Evolutionary conservation across 2,888 invertebrate genomes (phyloP).

Genomic region (Ditylenchus weischeri): DNA sequence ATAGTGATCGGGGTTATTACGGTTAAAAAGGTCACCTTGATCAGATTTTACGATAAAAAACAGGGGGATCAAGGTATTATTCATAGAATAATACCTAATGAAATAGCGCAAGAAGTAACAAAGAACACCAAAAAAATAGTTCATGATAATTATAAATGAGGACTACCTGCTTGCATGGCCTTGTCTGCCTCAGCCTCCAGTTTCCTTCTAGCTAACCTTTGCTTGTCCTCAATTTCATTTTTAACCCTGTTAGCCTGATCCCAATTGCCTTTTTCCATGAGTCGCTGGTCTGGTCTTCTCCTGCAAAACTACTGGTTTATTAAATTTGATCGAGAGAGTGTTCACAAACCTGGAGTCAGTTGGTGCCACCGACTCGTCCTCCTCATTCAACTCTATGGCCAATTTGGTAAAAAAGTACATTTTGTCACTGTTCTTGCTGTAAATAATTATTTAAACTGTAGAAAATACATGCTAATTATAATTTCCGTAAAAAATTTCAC

Average conservation of each 20-base stretch:
- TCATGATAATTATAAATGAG: not conserved
- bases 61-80: too few relatives aligned
- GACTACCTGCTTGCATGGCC: conserved; percentile 62
- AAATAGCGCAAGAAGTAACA: too few relatives aligned
- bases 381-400: conserved; percentile 93
- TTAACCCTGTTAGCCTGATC: conserved; percentile 74
- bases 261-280: conserved; percentile 85
- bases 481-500: too few relatives aligned
- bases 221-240: conserved; percentile 79
- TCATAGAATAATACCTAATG: not conserved
- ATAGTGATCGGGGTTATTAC: too few relatives aligned
- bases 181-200: conserved; percentile 77
- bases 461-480: too few relatives aligned
- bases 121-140: too few relatives aligned
- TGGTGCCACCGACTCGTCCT: conserved; percentile 84
- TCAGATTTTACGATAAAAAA: too few relatives aligned
- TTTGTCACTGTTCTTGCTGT: conserved; percentile 68
- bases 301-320: conserved; percentile 61
- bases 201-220: conserved; percentile 74
- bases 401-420: conserved; percentile 92
- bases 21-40: too few relatives aligned
- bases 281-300: conserved; percentile 86
- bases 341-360: conserved; percentile 71
- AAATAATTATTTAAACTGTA: conserved; percentile 30
- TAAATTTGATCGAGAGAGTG: too few relatives aligned